These are phyloP conservation scores for Enteromius radiatus DNA, from an alignment of 2,797 vertebrate species.

Conservation along the genomic window DNA sequence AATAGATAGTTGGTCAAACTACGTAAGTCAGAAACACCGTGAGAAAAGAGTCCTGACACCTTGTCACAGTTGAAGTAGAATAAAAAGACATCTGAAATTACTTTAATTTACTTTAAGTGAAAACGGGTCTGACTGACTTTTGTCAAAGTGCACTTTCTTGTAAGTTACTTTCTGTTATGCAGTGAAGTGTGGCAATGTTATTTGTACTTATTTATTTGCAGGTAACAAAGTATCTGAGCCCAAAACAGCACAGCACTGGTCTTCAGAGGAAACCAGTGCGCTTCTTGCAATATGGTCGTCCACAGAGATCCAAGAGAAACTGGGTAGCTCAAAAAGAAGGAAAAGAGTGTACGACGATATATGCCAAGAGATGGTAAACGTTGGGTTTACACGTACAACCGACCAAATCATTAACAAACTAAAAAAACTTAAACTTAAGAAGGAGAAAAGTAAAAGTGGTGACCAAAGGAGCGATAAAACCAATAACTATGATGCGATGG, in stretches of 20 bases:
- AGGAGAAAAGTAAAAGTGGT: slow-evolving; percentile 3
- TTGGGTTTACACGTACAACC: slow-evolving; percentile 24
- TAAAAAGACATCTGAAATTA: background rate
- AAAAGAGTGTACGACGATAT: slow-evolving; percentile 29
- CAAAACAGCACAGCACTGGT: slow-evolving; percentile 10
- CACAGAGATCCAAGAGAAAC: slow-evolving; percentile 5
- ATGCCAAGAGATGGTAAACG: slow-evolving; percentile 16
- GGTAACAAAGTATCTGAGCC: background rate
- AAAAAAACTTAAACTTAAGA: slow-evolving; percentile 33
- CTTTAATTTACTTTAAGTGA: background rate
- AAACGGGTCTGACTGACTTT: background rate
- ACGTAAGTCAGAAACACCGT: background rate
- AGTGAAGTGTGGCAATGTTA: background rate
- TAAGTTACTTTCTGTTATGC: background rate
- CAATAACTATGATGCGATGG: background rate
- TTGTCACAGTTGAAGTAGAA: background rate
- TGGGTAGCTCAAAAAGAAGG: slow-evolving; percentile 3
- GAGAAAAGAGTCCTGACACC: background rate
- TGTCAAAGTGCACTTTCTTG: background rate
- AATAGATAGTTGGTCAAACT: background rate
- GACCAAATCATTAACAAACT: slow-evolving; percentile 45
- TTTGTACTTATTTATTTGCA: background rate
- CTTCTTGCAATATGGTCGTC: slow-evolving; percentile 22
- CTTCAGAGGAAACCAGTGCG: background rate
- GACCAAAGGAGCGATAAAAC: background rate